Evolutionary conservation across 1,140 invertebrate genomes (phyloP), one percentile per base, ranked within the genome.

Genomic region (Tetramorium simillimum): DNA sequence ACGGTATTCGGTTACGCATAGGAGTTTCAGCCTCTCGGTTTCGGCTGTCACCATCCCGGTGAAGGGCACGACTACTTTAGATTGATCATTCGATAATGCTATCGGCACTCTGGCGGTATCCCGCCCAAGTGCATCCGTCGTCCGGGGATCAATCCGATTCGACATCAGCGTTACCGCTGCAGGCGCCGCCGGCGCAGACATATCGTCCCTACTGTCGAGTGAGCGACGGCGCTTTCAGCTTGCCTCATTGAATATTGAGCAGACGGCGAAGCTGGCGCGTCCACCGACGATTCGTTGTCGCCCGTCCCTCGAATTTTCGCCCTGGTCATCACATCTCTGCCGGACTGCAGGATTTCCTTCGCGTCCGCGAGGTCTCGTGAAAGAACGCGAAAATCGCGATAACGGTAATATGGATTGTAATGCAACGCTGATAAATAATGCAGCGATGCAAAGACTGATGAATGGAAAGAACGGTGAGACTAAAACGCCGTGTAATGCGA

Each of bases 241-340:
- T 56, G 65, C 67, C 37, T 82, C 67, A 58, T 82, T 60, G 67
- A 46, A 82, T 82, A 82, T 82, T 82, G 77, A 81, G 49, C 46
- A 53, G 46, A 6, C n/a, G 40, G 40, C 37, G 53, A 46, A 58
- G 10, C 67, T 5, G 33, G 10, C 40, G 40, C 49, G 37, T 73
- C 21, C 37, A 28, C 3, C 37, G 33, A 21, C 33, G 75, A 62
- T 43, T 51, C 62, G 43, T 4, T 0, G 51, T 76, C 9, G 24
- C 24, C 51, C 16, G 49, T 85, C 2, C 56, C 88, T 51, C 63
- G 89, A 21, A 82, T 46, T n/a, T 49, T 72, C 60, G 40, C 72
- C 33, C 88, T 86, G 3, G 90, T 65, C 67, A 90, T 76, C 21
- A 92, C 87, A 4, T 18, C 14, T 76, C 91, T 89, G 33, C 63